Base-by-base conservation (phyloP, 1,140 invertebrate genomes). In the Macrotrachela quadricornifera region DNA sequence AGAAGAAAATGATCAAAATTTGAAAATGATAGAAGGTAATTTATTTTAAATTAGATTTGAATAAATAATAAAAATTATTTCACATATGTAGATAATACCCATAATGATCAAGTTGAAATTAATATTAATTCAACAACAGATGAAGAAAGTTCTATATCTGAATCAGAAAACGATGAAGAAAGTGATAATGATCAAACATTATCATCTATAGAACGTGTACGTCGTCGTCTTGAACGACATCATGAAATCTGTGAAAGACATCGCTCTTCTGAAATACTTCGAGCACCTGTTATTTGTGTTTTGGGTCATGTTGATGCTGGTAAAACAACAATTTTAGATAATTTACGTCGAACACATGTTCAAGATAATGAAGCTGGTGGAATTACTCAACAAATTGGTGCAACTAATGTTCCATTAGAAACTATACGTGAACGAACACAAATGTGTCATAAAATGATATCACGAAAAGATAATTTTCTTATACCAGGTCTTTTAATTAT, bases 281-380 rank as follows among this genome's bases (percentile, higher is more conserved):
- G 94, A 55, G 86, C 91, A 0, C 86, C 90, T 11, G 86, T 99
- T 17, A 87, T 99, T 1, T 97, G 91, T 69, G 92, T 97, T 1
- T 71, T 99, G 1, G 94, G 94, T n/a, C 94, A 99, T 66, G 94
- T 99, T 39, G 94, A 99, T 73, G 97, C 92, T 0, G 92, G 90
- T 42, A 99, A 99, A 76, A 99, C 94, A 0, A 97, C 97, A 71
- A 95, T 99, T 61, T 68, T 99, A 43, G 94, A 99, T 65, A 97
- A 96, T 70, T 70, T 74, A 60, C 39, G 50, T 36, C 12, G 15
- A 15, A 42, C 40, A 6, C 40, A 42, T 15, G 40, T 99, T 0
- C 92, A 99, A 70, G 91, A 96, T 63, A 84, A 85, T n/a, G 94
- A 99, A 73, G 92, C 92, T 38, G 94, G 92, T 57, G 94, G 94